Evolutionary conservation across 2,797 vertebrate genomes (phyloP).

Genomic region (Rhabdomys pumilio): DNA sequence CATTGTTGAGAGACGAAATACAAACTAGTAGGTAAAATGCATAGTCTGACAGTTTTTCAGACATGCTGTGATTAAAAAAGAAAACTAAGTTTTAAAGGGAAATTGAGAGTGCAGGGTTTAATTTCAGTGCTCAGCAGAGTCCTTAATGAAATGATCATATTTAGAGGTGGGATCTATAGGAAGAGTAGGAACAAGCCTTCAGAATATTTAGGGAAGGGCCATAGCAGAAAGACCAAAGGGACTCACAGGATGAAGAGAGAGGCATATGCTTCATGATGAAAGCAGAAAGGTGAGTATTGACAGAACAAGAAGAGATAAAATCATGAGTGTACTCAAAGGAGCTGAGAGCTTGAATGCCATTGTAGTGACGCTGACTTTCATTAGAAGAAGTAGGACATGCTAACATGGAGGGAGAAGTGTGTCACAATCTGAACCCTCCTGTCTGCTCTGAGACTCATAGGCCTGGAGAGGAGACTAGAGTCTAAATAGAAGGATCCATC

Average conservation of each 20-base stretch:
- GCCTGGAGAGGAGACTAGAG: background rate
- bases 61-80: background rate
- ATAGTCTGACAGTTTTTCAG: background rate
- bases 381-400: background rate
- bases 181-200: background rate
- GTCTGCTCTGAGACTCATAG: background rate
- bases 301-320: background rate
- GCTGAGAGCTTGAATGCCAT: background rate
- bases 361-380: background rate
- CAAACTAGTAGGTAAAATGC: background rate
- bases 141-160: constrained; percentile 3
- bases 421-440: background rate
- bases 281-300: background rate
- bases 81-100: background rate
- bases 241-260: background rate
- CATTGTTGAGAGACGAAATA: background rate
- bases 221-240: background rate
- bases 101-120: background rate
- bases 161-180: background rate
- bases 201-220: background rate
- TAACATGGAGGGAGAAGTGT: background rate
- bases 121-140: background rate
- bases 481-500: background rate
- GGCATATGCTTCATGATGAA: background rate
- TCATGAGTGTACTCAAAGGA: background rate